Base-by-base conservation (phyloP, 2,888 invertebrate genomes). In the Oscheius sp. region DNA sequence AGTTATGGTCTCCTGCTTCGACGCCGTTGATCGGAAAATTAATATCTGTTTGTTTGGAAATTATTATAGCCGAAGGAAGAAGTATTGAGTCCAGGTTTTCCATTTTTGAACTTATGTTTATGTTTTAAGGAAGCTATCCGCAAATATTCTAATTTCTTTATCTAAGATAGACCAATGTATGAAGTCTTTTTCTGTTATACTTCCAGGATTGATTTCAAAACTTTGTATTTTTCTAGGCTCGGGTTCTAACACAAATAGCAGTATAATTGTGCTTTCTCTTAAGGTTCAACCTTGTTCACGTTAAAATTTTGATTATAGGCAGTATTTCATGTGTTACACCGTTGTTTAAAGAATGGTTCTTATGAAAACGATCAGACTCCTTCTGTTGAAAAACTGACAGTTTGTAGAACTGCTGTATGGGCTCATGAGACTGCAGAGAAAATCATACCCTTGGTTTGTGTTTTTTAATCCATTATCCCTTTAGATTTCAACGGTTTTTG, bases 41-140 rank as follows among this genome's bases (percentile, higher is more conserved):
- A n/a, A 49, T 67, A 2, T 49, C 30, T n/a, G 59, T 49, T 24
- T 67, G 67, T 36, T 26, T 57, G 9, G 67, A 67, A 8, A 47
- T 47, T 4, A 12, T 49, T 2, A 26, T 17, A 30, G 20, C 26
- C 2, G 49, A 57, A 3, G 12, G 14, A 6, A 45, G 49, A 24
- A 67, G 47, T 32, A n/a, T 12, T 32, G 67, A 67, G 24, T n/a
- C 67, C 3, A 59, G 67, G 57, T 45, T 33, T 17, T 28, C 9
- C 38, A 5, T 9, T 20, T 4, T 12, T 22, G 17, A 33, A 5
- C 4, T 54, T 54, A 3, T 2, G 4, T 24, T 17, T 17, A 24
- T 54, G 5, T n/a, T 24, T 54, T n/a, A 8, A 54, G 54, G 14
- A 28, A 33, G 30, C 26, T 30, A 33, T 2, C 44, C 12, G 24